Evolutionary conservation across 2,113 vertebrate genomes (phyloP), one percentile per base, ranked within the genome.

Genomic region (Cynoglossus semilaevis): DNA sequence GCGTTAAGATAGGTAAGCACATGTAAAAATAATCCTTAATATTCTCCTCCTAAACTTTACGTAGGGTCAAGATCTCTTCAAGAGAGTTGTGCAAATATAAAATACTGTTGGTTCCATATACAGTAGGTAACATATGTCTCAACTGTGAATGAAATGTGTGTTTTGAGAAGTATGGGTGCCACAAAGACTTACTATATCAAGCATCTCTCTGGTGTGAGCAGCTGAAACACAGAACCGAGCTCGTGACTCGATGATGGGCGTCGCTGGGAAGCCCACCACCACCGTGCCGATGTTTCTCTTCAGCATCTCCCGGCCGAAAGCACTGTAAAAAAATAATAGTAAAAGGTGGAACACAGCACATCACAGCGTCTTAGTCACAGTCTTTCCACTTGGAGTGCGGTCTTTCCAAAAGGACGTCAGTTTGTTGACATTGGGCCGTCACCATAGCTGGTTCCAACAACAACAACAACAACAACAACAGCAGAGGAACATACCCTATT

Each of bases 181-280:
- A 6, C 22, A 29, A 6, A 6, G 40, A 91, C 94, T 94, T 84
- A 98, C 96, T 0, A 85, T 93, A 82, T 98, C 92, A 3, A 99
- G 94, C 87, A 96, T 96, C 68, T 96, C 94, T 91, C 87, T 94
- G 87, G 92, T 98, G 76, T 98, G 96, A 58, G 93, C 91, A 15
- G 96, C 95, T 5, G 96, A 98, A 34, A 99, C 71, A 52, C 96
- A 99, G 88, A 99, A 96, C 16, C 96, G 93, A 8, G 96, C 96
- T 85, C 96, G 91, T n/a, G 96, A 98, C 81, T 99, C 96, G 1
- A 96, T 96, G 82, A 99, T 99, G 8, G 96, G 94, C 2, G 96
- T 99, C 12, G 96, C 96, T 14, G 96, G 96, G 79, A 99, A 99
- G 22, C 96, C 96, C 40, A 99, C 96, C 16, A 95, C 96, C 73